Evolutionary conservation across 2,113 vertebrate species (phyloP), one percentile per base, ranked within the genome.

Genomic region (Plecotus auritus): DNA sequence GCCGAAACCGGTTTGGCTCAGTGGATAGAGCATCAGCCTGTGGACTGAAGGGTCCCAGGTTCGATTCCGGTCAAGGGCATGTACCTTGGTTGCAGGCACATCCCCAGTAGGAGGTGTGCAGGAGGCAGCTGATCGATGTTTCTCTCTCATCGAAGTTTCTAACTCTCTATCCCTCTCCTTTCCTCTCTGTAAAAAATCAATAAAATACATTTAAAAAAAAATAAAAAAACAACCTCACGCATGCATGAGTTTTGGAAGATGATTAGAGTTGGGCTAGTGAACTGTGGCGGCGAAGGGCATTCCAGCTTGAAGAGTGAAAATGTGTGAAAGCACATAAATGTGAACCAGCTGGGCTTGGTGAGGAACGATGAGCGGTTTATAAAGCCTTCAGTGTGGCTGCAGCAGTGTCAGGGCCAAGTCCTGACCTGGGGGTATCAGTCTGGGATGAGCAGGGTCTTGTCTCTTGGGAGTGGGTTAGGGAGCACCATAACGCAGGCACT

Each of bases 191-290:
- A n/a, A n/a, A n/a, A n/a, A n/a, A n/a, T n/a, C n/a, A n/a, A n/a
- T n/a, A n/a, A n/a, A n/a, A n/a, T n/a, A n/a, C n/a, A n/a, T n/a
- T n/a, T n/a, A n/a, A n/a, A n/a, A n/a, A n/a, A n/a, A n/a, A n/a
- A 26, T 59, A 45, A 64, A 87, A 66, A 67, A 66, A 78, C 64
- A 78, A 35, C 20, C 5, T 42, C 32, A 28, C 1, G 13, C 45
- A 37, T 30, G 13, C 77, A 40, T 32, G 59, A 72, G 32, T 77
- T 95, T 78, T 69, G 42, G 70, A 91, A 91, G 85, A 32, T 51
- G 45, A 56, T 74, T 77, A 23, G 20, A 23, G 14, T 92, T 85
- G 81, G 32, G 37, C n/a, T n/a, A 30, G 16, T 12, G 20, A 17
- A 72, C 10, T 2, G 5, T 37, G 42, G 16, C 30, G 37, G 67